Conservation (phyloP, 1,140 invertebrate species). For the Macrocentrus cingulum region DNA sequence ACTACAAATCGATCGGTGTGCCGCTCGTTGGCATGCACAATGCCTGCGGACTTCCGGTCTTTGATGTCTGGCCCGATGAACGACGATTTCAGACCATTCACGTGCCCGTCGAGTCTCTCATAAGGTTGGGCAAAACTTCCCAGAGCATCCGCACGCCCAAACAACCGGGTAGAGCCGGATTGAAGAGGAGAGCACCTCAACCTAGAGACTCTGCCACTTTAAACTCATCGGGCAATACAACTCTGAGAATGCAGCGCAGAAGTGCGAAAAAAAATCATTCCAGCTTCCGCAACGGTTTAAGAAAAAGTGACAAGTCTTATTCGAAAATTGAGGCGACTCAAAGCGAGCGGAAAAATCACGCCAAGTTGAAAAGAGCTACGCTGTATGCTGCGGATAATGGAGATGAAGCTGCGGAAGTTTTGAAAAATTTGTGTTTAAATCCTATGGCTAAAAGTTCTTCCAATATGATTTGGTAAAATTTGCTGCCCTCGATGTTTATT, state of each 20-base stretch:
- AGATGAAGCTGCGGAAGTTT: conserved; percentile 46
- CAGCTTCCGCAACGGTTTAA: background rate
- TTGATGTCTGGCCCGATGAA: conserved; percentile 36
- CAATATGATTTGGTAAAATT: conserved; percentile 57
- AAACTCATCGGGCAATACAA: too few relatives aligned
- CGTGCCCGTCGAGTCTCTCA: background rate
- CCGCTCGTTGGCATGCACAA: conserved; percentile 54
- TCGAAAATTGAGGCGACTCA: conserved; percentile 12
- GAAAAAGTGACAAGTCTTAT: conserved; percentile 16
- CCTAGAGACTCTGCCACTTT: too few relatives aligned
- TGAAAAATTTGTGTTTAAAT: conserved; percentile 51
- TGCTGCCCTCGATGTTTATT: too few relatives aligned
- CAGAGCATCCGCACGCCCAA: background rate
- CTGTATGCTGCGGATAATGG: conserved; percentile 53
- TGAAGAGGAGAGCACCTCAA: background rate
- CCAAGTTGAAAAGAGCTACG: conserved; percentile 44
- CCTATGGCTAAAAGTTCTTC: conserved; percentile 47
- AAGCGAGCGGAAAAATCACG: conserved; percentile 25
- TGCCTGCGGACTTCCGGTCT: conserved; percentile 41
- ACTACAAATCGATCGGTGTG: conserved; percentile 42
- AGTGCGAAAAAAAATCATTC: too few relatives aligned
- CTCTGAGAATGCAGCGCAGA: too few relatives aligned
- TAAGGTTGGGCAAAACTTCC: conserved; percentile 1
- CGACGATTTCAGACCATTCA: conserved; percentile 27
- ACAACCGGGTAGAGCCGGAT: background rate